These are phyloP conservation scores for Leptinotarsa undecemlineata DNA, from an alignment of 1,140 invertebrate species.

Conservation along the genomic window DNA sequence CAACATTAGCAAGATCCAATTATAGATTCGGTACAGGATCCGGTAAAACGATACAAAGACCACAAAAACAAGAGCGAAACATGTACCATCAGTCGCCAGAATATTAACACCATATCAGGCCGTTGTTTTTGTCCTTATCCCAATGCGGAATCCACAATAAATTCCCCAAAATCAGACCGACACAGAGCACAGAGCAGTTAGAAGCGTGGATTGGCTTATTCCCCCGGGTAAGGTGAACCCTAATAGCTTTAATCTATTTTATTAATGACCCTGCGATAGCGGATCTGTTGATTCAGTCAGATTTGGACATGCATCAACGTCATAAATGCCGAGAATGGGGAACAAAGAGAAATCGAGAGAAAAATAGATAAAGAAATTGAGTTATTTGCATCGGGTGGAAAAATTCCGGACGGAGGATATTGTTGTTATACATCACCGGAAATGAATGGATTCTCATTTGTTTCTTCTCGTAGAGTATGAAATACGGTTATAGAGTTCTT, in stretches of 20 bases:
- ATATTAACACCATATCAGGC: no score
- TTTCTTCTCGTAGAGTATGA: neutral
- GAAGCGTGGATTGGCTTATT: no score
- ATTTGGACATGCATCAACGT: conserved; percentile 10
- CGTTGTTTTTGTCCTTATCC: no score
- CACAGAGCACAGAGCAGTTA: no score
- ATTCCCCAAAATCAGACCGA: no score
- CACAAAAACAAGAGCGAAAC: no score
- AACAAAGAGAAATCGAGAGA: neutral
- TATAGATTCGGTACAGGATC: no score
- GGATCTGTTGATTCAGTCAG: conserved; percentile 15
- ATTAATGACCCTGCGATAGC: conserved; percentile 13
- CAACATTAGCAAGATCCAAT: no score
- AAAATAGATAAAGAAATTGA: conserved; percentile 12
- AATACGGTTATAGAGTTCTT: neutral
- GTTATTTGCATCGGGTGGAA: neutral
- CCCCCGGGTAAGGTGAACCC: conserved; percentile 8
- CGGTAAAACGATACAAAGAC: no score
- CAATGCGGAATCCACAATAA: no score
- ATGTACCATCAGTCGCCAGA: no score
- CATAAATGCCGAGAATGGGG: neutral
- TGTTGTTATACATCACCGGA: neutral
- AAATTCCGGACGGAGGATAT: neutral
- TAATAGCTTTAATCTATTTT: conserved; percentile 14
- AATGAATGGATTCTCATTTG: conserved; percentile 4